phyloP scores from a whole-genome alignment of 2,113 vertebrate species.

The Serinus canaria region DNA sequence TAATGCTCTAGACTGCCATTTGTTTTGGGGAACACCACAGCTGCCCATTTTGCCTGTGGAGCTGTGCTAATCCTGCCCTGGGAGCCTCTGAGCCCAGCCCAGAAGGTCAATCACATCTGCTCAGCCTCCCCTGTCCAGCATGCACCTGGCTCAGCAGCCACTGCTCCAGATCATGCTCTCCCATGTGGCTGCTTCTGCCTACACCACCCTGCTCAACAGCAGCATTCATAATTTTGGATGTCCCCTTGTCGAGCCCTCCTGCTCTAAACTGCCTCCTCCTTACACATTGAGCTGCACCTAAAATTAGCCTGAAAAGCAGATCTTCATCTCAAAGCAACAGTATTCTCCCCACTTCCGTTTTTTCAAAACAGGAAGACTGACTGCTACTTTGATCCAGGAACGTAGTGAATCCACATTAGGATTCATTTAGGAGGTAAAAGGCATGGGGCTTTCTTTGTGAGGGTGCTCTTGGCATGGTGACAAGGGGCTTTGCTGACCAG shows the following conservation, averaged over 20 bases:
- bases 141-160: not conserved
- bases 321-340: not conserved
- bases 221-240: not conserved
- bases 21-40: not conserved
- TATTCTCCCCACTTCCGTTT: not conserved
- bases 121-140: not conserved
- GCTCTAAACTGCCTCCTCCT: not conserved
- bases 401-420: not conserved
- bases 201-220: not conserved
- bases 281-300: not conserved
- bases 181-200: not conserved
- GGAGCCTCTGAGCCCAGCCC: not conserved
- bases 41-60: not conserved
- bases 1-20: not conserved
- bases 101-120: not conserved
- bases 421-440: not conserved
- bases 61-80: not conserved
- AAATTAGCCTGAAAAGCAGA: not conserved
- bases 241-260: not conserved
- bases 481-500: not conserved
- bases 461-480: not conserved
- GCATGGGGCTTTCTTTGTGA: not conserved
- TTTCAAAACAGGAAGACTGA: not conserved
- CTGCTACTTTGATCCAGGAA: not conserved
- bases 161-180: not conserved